Evolutionary conservation across 1,140 invertebrate genomes (phyloP).

Genomic region (Drosophila persimilis): DNA sequence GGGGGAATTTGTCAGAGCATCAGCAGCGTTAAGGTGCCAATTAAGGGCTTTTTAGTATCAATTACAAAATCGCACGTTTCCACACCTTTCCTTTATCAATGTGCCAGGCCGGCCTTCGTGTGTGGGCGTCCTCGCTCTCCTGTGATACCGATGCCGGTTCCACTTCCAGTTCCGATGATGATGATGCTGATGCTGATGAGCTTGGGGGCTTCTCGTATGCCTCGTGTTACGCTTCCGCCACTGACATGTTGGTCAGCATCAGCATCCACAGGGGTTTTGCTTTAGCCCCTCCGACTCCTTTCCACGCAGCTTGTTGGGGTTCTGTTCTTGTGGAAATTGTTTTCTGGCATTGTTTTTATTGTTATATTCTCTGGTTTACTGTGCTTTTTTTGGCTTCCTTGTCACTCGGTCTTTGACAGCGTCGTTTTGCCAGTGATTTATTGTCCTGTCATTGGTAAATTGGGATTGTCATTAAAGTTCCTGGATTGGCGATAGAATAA

Average conservation of each 20-base stretch:
- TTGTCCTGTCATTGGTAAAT: conserved; percentile 58
- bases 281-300: conserved; percentile 4
- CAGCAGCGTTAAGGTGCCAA: conserved; percentile 82
- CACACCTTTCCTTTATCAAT: conserved; percentile 79
- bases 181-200: conserved; percentile 1
- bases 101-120: conserved; percentile 24
- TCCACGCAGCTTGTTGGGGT: conserved; percentile 10
- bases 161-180: no score
- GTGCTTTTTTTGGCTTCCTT: conserved; percentile 21
- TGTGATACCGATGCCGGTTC: not conserved
- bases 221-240: conserved; percentile 39
- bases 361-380: conserved; percentile 22
- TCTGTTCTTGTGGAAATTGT: conserved; percentile 67
- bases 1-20: conserved; percentile 82
- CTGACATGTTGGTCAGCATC: conserved; percentile 67
- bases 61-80: conserved; percentile 82
- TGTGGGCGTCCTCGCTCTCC: conserved; percentile 22
- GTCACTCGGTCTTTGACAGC: conserved; percentile 65
- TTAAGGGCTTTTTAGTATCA: conserved; percentile 83
- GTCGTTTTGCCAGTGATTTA: conserved; percentile 74
- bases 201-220: conserved; percentile 9
- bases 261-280: conserved; percentile 40
- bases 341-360: conserved; percentile 75
- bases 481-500: conserved; percentile 56
- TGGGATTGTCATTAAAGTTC: conserved; percentile 73